Conservation (phyloP, 2,888 invertebrate species). For the Heliconius ismenius region DNA sequence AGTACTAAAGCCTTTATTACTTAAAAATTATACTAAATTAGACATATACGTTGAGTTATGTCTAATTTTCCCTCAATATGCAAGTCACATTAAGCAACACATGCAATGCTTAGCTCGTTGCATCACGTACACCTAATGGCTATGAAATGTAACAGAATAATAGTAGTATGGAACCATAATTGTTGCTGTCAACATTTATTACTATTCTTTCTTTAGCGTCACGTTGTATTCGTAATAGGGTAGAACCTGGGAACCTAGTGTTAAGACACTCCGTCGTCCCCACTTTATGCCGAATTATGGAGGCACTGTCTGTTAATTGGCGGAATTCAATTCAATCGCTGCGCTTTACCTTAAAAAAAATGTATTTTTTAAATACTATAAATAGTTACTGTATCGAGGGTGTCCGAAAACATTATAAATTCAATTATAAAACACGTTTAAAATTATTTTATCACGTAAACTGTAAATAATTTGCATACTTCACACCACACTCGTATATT, state of each 20-base stretch:
- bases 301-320: too few species aligned
- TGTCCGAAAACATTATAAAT: background rate
- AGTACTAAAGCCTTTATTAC: background rate
- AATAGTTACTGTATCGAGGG: background rate
- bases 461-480: slow-evolving; percentile 7
- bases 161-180: background rate
- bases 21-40: background rate
- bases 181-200: background rate
- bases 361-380: background rate
- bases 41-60: background rate
- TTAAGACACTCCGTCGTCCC: too few species aligned
- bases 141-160: slow-evolving; percentile 6
- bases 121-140: slow-evolving; percentile 22
- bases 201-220: too few species aligned
- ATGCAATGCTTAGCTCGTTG: slow-evolving; percentile 11
- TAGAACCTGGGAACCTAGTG: too few species aligned
- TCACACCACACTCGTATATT: background rate
- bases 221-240: too few species aligned
- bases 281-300: too few species aligned
- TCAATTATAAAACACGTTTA: slow-evolving; percentile 12
- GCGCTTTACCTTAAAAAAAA: background rate
- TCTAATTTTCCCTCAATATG: background rate
- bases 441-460: slow-evolving; percentile 22
- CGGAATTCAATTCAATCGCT: too few species aligned
- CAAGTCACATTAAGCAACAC: slow-evolving; percentile 13